Evolutionary conservation across 2,888 invertebrate species (phyloP), one percentile per base, ranked within the genome.

Genomic region (Emesis russula): DNA sequence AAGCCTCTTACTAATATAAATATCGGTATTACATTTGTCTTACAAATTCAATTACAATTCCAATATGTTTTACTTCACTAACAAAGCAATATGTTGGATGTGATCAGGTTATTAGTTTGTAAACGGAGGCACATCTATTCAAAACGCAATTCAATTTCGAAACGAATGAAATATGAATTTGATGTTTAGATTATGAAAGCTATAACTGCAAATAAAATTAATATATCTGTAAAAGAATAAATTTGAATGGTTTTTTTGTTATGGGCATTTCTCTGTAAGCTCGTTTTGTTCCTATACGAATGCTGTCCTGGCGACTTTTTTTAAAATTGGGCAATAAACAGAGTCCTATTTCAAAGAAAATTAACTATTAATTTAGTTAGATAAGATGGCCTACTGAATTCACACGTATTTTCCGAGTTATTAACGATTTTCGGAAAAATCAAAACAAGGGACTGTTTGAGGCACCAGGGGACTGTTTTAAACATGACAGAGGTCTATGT

Each of bases 131-230:
- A 66, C 31, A 66, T 31, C 66, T 11, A 66, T 31, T 66, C 66
- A 66, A 53, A 53, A 53, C 53, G 18, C 53, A 53, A 92, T 90
- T 92, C 90, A 85, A 94, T 94, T 91, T 90, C 81, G 77, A 77
- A 33, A 25, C 75, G 11, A 66, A 63, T 78, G 41, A 66, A 78
- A 68, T 78, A 68, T 66, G 31, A 5, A 13, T 25, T 36, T 25
- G 66, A 38, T 44, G 25, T 9, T 31, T 66, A 31, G 66, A 66
- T 66, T 31, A 66, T 66, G n/a, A 63, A 63, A 25, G 25, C 3
- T 63, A 1, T 25, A 63, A 25, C 7, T 25, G 25, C 63, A 48
- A 48, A 48, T 48, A 25, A 25, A 25, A 25, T 25, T 25, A 25
- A 48, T 15, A 48, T 48, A 48, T 1, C 25, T 25, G 25, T 25